Conservation (phyloP, 1,140 invertebrate species). For the Drosophila jambulina region DNA sequence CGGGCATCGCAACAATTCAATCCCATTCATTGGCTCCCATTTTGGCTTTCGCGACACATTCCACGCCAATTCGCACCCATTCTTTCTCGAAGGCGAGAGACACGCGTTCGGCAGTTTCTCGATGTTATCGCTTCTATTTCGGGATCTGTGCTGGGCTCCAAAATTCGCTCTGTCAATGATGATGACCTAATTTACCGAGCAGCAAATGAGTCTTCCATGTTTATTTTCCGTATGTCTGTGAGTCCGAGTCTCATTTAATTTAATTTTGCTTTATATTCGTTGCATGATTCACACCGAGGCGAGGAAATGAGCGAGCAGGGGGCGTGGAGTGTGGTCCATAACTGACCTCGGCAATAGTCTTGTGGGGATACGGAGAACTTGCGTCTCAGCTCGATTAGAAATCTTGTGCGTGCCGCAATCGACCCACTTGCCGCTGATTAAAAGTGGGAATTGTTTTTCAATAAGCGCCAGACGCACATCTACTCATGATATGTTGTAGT, state of each 20-base stretch:
- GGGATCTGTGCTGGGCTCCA: conserved; percentile 40
- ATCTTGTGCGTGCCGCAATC: conserved; percentile 46
- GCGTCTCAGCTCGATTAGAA: conserved; percentile 53
- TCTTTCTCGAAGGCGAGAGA: conserved; percentile 14
- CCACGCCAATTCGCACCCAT: conserved; percentile 21
- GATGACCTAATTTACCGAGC: conserved; percentile 71
- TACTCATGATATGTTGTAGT: neutral
- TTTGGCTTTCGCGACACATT: conserved; percentile 25
- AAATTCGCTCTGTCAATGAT: conserved; percentile 33
- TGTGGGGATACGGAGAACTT: conserved; percentile 13
- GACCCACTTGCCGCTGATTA: conserved; percentile 63
- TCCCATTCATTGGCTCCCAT: conserved; percentile 27
- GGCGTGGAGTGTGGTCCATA: conserved; percentile 20
- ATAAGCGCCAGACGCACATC: conserved; percentile 36
- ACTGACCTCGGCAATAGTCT: conserved; percentile 72
- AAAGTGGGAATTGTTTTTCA: conserved; percentile 67
- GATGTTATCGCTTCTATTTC: conserved; percentile 51
- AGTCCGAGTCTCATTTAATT: conserved; percentile 30
- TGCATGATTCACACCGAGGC: conserved; percentile 51
- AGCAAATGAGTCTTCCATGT: conserved; percentile 18
- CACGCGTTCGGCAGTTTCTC: conserved; percentile 9
- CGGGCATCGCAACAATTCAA: conserved; percentile 20
- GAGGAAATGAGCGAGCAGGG: neutral
- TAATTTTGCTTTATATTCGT: conserved; percentile 20
- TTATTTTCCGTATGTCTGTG: conserved; percentile 34